Evolutionary conservation across 2,888 invertebrate species (phyloP).

Genomic region (Spodoptera littoralis): DNA sequence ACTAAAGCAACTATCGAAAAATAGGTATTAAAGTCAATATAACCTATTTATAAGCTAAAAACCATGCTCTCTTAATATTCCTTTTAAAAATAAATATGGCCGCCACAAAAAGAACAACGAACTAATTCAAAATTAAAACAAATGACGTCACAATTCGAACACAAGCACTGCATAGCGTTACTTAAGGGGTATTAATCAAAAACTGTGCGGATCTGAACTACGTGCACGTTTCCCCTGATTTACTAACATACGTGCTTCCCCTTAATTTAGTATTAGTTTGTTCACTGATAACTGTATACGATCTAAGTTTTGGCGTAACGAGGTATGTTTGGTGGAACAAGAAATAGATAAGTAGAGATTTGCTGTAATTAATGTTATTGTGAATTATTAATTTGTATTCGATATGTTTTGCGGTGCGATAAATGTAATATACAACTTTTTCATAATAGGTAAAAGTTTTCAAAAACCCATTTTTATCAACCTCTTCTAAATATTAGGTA

Average conservation of each 20-base stretch:
- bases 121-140: slow-evolving; percentile 27
- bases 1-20: too few species aligned
- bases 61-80: too few species aligned
- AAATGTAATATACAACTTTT: neutral
- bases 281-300: slow-evolving; percentile 57
- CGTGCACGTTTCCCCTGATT: slow-evolving; percentile 64
- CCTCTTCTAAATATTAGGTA: too few species aligned
- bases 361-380: slow-evolving; percentile 3
- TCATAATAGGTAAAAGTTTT: too few species aligned
- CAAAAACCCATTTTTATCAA: too few species aligned
- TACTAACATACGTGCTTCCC: slow-evolving; percentile 61
- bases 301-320: slow-evolving; percentile 51
- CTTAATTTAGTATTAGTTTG: slow-evolving; percentile 64
- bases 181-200: slow-evolving; percentile 65
- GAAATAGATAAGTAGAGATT: slow-evolving; percentile 34
- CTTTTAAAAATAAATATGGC: too few species aligned
- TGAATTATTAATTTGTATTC: neutral
- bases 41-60: too few species aligned
- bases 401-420: neutral
- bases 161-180: slow-evolving; percentile 33
- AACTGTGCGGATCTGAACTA: slow-evolving; percentile 65
- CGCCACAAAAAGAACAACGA: neutral
- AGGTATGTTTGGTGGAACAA: slow-evolving; percentile 38
- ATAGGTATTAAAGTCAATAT: neutral
- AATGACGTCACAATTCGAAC: slow-evolving; percentile 21